phyloP scores from a whole-genome alignment of 2,888 invertebrate genomes.

The Ormyrus nitidulus region DNA sequence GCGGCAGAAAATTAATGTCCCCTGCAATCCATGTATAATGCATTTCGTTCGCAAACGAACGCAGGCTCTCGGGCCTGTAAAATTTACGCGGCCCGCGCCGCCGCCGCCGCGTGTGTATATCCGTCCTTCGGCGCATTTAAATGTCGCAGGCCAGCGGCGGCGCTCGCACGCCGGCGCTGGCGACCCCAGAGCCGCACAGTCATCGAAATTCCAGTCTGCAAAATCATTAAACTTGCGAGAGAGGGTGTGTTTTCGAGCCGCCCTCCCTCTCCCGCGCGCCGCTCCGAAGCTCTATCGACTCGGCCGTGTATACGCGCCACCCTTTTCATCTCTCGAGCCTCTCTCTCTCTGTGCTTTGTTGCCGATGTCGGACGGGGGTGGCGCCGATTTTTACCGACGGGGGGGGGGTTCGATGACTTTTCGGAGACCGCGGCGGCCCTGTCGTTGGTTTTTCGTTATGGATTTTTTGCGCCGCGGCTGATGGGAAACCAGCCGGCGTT shows the following conservation, averaged over 20 bases:
- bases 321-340: constrained; percentile 45
- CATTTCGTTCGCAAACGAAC: constrained; percentile 72
- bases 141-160: background rate
- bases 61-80: constrained; percentile 68
- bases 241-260: constrained; percentile 30
- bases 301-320: constrained; percentile 18
- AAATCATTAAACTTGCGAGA: constrained; percentile 73
- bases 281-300: constrained; percentile 38
- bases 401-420: constrained; percentile 43
- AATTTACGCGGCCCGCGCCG: constrained; percentile 68
- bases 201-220: constrained; percentile 73
- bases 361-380: background rate
- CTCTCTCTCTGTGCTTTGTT: no score
- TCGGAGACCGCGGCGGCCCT: background rate
- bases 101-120: background rate
- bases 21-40: constrained; percentile 76
- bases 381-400: constrained; percentile 16
- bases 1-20: constrained; percentile 75
- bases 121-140: background rate
- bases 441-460: background rate
- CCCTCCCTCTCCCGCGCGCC: constrained; percentile 28
- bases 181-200: constrained; percentile 61
- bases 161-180: background rate
- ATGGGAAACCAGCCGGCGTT: no score
- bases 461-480: no score